Base-by-base conservation (phyloP, 2,113 vertebrate species). In the Salvator merianae region DNA sequence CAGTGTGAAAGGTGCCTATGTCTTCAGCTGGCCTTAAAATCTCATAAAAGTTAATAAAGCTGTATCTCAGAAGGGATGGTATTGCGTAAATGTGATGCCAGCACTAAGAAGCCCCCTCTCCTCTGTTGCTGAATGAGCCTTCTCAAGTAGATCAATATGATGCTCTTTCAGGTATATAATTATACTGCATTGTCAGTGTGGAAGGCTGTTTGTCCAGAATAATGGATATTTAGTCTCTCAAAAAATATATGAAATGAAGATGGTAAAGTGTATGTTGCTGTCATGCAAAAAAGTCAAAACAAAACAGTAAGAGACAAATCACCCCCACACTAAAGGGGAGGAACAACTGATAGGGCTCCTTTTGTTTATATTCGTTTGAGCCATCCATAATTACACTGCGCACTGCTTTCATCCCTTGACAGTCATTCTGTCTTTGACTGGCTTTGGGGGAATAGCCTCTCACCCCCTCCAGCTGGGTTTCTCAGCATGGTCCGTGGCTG, bases 361-460 rank as follows among this genome's bases (percentile, higher is more conserved):
- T 78, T 18, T 71, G 34, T 59, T 71, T 1, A 0, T 72, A 82
- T 53, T 68, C 69, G n/a, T 62, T 80, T 0, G 0, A 32, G 77
- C 30, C 43, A n/a, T 4, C 1, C 2, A 30, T 80, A 26, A 24
- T 18, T 38, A 24, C 5, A 2, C 1, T 7, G 28, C 14, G 30
- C 28, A 26, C 32, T 59, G 7, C 47, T 82, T 53, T 63, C 5
- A 20, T 71, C 77, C 55, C 68, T 47, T 30, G 28, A 20, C 24
- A 3, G 2, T 55, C 62, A 73, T 55, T 83, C 55, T 78, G 85
- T 47, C 2, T 4, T 90, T 72, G 86, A 22, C 43, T 84, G 78
- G 40, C 55, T 72, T 65, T 50, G 65, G n/a, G 68, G 59, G 30
- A 72, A 6, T 9, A 24, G 32, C 53, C 80, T 12, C 0, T 36